Conservation (phyloP, 2,113 vertebrate species). For the Lepus americanus region DNA sequence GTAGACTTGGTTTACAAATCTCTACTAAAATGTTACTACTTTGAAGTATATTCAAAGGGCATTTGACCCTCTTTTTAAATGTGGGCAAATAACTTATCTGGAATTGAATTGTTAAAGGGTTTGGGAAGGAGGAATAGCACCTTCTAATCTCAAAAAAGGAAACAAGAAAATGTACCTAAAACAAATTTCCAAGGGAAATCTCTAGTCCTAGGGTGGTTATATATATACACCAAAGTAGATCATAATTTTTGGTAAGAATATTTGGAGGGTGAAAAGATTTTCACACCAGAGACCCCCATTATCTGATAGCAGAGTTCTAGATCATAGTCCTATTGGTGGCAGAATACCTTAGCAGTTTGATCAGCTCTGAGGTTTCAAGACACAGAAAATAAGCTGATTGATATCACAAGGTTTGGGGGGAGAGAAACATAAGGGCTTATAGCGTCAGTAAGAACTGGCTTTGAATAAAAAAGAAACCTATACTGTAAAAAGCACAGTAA, state of each 20-base stretch:
- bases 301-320: neutral
- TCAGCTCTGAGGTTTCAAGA: neutral
- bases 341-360: neutral
- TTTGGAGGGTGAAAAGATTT: neutral
- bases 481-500: neutral
- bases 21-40: slow-evolving; percentile 32
- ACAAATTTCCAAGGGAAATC: neutral
- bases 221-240: neutral
- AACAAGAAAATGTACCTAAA: neutral
- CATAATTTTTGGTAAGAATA: neutral
- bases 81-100: neutral
- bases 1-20: slow-evolving; percentile 52
- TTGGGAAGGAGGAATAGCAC: neutral
- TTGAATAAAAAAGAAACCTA: neutral
- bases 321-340: neutral
- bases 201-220: neutral
- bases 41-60: slow-evolving; percentile 29
- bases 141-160: neutral
- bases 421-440: neutral
- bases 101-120: neutral
- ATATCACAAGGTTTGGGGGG: neutral
- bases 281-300: neutral
- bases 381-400: neutral
- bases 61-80: slow-evolving; percentile 43
- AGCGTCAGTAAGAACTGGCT: neutral